These are phyloP conservation scores for Magallana nippona DNA, from an alignment of 2,888 invertebrate species.

Conservation along the genomic window DNA sequence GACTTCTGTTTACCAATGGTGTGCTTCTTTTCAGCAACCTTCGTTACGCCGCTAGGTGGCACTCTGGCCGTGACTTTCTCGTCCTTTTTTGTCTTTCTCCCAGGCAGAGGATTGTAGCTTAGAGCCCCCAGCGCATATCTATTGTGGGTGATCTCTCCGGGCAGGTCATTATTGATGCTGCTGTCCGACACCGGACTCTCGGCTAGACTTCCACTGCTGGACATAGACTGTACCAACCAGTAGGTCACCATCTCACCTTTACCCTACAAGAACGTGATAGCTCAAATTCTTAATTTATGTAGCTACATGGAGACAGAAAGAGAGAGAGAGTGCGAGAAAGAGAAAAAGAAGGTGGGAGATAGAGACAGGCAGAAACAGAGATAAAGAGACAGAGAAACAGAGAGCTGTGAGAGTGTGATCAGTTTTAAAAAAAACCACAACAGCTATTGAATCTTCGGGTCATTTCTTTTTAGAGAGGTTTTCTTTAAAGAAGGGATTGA, in stretches of 20 bases:
- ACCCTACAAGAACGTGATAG: not conserved
- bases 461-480: too few species aligned
- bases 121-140: not conserved
- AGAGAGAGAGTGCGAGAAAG: too few species aligned
- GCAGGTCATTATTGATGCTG: not conserved
- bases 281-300: too few species aligned
- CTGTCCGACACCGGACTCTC: not conserved
- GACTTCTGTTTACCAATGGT: not conserved
- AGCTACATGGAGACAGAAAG: too few species aligned
- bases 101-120: not conserved
- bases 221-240: not conserved
- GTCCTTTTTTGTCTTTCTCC: slow-evolving; percentile 3
- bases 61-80: slow-evolving; percentile 5
- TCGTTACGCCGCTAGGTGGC: slow-evolving; percentile 7
- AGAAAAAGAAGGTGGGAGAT: too few species aligned
- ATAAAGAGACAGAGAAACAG: too few species aligned
- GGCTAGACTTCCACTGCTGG: not conserved
- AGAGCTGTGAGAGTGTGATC: too few species aligned
- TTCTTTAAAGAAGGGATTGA: too few species aligned
- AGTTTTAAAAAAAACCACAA: too few species aligned
- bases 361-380: too few species aligned
- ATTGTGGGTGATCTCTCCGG: slow-evolving; percentile 12
- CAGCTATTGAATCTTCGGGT: too few species aligned
- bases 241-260: slow-evolving; percentile 10
- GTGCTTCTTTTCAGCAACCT: not conserved